phyloP scores from a whole-genome alignment of 2,113 vertebrate genomes.

The Cairina moschata region DNA sequence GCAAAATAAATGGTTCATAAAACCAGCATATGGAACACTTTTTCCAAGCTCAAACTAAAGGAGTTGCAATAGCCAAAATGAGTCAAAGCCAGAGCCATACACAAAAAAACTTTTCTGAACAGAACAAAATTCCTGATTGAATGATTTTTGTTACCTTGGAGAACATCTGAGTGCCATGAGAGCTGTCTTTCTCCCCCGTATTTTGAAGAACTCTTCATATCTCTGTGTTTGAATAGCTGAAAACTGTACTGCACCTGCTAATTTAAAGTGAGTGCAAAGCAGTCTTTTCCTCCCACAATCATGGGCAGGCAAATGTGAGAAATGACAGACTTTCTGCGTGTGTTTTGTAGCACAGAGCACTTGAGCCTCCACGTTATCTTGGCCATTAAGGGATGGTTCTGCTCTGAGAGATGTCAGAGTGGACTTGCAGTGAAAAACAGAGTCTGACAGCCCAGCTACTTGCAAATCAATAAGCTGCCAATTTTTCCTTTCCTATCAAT shows the following conservation, averaged over 20 bases:
- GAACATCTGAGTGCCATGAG: neutral
- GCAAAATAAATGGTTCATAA: neutral
- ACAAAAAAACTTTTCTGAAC: neutral
- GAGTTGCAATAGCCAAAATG: neutral
- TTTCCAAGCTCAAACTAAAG: slow-evolving; percentile 5
- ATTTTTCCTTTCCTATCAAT: slow-evolving; percentile 5
- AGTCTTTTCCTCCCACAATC: neutral
- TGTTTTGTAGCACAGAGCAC: neutral
- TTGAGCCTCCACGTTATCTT: neutral
- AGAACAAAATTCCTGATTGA: neutral
- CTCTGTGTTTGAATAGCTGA: neutral
- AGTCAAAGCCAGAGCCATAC: neutral
- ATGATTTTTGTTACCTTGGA: neutral
- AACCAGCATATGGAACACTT: neutral
- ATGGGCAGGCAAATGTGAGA: neutral
- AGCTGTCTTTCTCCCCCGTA: neutral
- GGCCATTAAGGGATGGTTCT: neutral
- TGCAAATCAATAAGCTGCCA: neutral
- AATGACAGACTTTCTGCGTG: neutral
- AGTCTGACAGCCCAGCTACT: neutral
- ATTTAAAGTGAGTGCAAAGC: neutral
- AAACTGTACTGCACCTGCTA: neutral
- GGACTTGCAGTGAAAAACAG: neutral
- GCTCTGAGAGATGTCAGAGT: neutral
- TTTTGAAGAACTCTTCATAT: neutral